These are phyloP conservation scores for Andrena cerasifolii DNA, from an alignment of 1,140 invertebrate species.

Conservation along the genomic window DNA sequence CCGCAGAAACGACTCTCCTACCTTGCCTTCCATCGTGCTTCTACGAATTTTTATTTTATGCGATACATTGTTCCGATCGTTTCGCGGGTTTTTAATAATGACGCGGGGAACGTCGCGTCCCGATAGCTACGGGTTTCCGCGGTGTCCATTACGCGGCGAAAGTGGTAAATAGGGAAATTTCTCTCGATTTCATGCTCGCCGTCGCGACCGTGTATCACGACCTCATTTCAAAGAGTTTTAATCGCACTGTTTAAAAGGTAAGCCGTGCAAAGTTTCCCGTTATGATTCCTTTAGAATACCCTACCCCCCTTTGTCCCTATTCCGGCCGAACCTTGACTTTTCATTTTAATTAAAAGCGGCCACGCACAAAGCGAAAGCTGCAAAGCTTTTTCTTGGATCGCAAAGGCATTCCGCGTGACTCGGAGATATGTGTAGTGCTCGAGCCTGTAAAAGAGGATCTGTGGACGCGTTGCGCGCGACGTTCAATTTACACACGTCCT, in stretches of 20 bases:
- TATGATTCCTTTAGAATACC: not conserved
- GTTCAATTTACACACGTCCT: not conserved
- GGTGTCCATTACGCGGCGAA: too few species aligned
- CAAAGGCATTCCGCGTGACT: not conserved
- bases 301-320: not conserved
- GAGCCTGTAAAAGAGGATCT: not conserved
- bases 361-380: not conserved
- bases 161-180: too few species aligned
- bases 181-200: too few species aligned
- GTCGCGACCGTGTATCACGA: too few species aligned
- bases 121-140: too few species aligned
- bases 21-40: too few species aligned
- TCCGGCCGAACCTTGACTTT: not conserved
- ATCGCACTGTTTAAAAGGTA: not conserved
- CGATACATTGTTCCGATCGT: too few species aligned
- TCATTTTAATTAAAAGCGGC: constrained; percentile 5
- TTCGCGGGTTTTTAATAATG: too few species aligned
- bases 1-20: too few species aligned
- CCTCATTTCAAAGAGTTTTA: too few species aligned
- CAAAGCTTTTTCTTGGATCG: not conserved
- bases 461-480: not conserved
- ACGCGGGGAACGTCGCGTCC: too few species aligned
- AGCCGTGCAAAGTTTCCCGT: not conserved
- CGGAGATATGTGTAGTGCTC: not conserved
- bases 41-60: too few species aligned